Evolutionary conservation across 1,140 invertebrate species (phyloP), one percentile per base, ranked within the genome.

Genomic region (Dreissena polymorpha): DNA sequence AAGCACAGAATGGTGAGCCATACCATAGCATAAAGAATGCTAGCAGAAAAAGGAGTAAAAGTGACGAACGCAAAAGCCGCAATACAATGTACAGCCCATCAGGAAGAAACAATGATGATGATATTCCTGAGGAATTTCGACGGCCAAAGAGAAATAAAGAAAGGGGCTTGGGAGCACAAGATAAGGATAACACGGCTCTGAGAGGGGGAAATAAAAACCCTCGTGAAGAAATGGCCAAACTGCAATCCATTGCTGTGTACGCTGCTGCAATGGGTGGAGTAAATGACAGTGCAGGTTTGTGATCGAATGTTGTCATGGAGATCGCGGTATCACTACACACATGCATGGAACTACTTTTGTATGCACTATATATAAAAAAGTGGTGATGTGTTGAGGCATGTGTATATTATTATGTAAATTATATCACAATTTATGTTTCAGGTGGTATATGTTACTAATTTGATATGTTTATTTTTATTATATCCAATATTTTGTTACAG

Each of bases 181-280:
- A 65, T 18, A 57, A 0, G 14, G n/a, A 65, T 21, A 25, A 78
- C 55, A 18, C 21, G 18, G 57, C 65, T 27, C 39, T n/a, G 27
- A 21, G 12, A n/a, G 39, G 70, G 68, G 63, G 57, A 72, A 55
- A 29, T 71, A 57, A 69, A 64, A 27, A 82, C 55, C 23, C 76
- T 14, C 68, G 39, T 55, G 76, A 68, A 68, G 79, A 82, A 29
- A 74, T 74, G 70, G 79, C 79, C 0, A 82, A 82, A 65, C 23
- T 82, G 63, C 70, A 74, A 55, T 60, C 79, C 39, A 53, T 82
- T 55, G 79, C 79, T 53, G 79, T 82, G 50, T 82, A 82, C 68
- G 79, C 79, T 29, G 71, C 69, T 67, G 79, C 79, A 25, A 82
- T 82, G 79, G 79, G 79, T 53, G 79, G 79, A 82, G 70, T 82